Base-by-base conservation (phyloP, 2,797 vertebrate genomes). In the Myotis myotis region DNA sequence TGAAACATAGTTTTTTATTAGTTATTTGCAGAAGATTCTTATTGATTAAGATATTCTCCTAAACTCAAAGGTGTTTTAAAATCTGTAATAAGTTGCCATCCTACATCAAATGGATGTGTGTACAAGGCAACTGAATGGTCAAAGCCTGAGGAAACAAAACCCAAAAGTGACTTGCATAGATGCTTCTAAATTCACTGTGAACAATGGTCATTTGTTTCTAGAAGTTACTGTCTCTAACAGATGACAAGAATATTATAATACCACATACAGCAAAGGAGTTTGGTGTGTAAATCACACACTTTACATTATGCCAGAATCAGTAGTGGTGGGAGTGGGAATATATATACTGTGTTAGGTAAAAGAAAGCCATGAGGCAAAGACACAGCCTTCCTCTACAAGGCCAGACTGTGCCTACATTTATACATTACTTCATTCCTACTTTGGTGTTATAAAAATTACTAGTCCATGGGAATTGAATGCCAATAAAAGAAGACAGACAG, bases 31-130 rank as follows among this genome's bases (percentile, higher is more conserved):
- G 53, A 93, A 3, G 6, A 53, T 91, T 92, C 22, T 92, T 76
- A 3, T 36, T 85, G 62, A 75, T 95, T 87, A 66, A 41, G 68
- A 86, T 11, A 75, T 93, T 95, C 25, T 92, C 16, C 66, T 84
- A 74, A 88, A 70, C 1, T 78, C 25, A 53, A 57, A 17, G 3
- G 2, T 88, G 1, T 91, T 96, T 93, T 83, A 87, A 91, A 93
- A 22, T 88, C n/a, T 86, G 5, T 8, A 95, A 68, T 57, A 93
- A 80, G 91, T 23, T 93, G 17, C 20, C 15, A 74, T 78, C 6
- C 4, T 17, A 86, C 33, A 38, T 84, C 30, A 79, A 75, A 9
- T 89, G 25, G 6, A 28, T 62, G 25, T 72, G 10, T n/a, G 7
- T 6, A 19, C 5, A 64, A 85, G 41, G 28, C 36, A 55, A 53